Base-by-base conservation (phyloP, 2,888 invertebrate genomes). In the Amblyjoppa proteus region DNA sequence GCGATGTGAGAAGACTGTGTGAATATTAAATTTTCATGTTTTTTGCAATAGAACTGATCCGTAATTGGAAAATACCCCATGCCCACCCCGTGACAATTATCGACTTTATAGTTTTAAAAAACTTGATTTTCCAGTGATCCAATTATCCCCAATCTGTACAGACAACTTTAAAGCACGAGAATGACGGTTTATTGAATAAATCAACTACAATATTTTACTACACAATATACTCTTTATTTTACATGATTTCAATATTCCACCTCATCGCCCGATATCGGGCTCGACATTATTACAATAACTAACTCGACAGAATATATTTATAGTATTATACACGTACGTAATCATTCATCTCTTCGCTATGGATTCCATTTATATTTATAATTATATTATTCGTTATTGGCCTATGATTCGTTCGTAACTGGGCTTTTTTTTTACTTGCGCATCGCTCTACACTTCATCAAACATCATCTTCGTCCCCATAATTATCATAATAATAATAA, bases 291-390 rank as follows among this genome's bases (percentile, higher is more conserved):
- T 91, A 92, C 90, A 92, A 92, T 91, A 89, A 89, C 90, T 91
- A 92, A 82, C 71, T 91, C 87, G 89, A 92, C 92, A 92, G 88
- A 91, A 92, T 91, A 92, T 93, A 92, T 93, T 91, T 92, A 93
- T 93, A 93, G 92, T 92, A 93, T 91, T 94, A 93, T 93, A 94
- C 93, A 94, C 92, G 88, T 91, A 92, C 91, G 92, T 90, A 89
- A 85, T 82, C 90, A 90, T 88, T 91, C 89, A 86, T 89, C 90
- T 88, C 76, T 86, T 88, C 90, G 71, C 89, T 92, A 91, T 91
- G 91, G 88, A 91, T 91, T 91, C 89, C 87, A 90, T 90, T 92
- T 89, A 89, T 88, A 88, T 90, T 70, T 89, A 87, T 88, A 88
- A 87, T 89, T 82, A 88, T 88, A 88, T 87, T 87, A 86, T 87